A percentile compares a stretch with the other conserved stretches of the same genome.
Conservation (phyloP, 2,797 vertebrate species). For the Mormyrus hasselquistii region DNA sequence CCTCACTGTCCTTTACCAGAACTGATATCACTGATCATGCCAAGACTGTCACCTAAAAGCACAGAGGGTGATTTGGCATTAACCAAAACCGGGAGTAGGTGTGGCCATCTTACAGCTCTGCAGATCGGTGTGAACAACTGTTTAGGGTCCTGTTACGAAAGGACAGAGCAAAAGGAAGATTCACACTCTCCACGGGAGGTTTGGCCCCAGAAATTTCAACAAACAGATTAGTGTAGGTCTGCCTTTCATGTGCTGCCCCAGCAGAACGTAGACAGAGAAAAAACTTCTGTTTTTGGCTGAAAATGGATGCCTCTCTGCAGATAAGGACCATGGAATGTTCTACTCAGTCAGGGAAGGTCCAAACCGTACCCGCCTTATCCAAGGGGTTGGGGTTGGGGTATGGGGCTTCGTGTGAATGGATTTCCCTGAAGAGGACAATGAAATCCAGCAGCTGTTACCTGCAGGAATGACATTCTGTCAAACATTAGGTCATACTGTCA, state of each 20-base stretch:
- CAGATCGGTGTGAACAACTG: neutral
- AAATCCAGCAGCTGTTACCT: neutral
- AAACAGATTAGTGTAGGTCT: neutral
- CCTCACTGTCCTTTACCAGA: neutral
- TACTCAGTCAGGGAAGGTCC: neutral
- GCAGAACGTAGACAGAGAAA: neutral
- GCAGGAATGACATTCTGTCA: neutral
- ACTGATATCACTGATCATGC: neutral
- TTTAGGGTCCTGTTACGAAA: neutral
- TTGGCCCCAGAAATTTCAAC: neutral
- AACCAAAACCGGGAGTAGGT: neutral
- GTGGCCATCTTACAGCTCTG: neutral
- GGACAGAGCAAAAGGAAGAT: neutral
- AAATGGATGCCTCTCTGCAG: neutral
- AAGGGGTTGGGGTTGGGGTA: neutral
- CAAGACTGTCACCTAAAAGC: slow-evolving; percentile 1
- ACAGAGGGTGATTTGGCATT: neutral
- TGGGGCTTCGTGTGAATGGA: neutral
- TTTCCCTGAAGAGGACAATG: neutral
- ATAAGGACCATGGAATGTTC: neutral
- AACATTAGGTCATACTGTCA: neutral
- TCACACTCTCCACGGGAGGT: neutral
- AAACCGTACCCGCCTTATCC: neutral
- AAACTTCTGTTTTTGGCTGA: neutral
- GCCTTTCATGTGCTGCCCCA: neutral